Conservation (phyloP, 2,888 invertebrate species). For the Cerastoderma edule region DNA sequence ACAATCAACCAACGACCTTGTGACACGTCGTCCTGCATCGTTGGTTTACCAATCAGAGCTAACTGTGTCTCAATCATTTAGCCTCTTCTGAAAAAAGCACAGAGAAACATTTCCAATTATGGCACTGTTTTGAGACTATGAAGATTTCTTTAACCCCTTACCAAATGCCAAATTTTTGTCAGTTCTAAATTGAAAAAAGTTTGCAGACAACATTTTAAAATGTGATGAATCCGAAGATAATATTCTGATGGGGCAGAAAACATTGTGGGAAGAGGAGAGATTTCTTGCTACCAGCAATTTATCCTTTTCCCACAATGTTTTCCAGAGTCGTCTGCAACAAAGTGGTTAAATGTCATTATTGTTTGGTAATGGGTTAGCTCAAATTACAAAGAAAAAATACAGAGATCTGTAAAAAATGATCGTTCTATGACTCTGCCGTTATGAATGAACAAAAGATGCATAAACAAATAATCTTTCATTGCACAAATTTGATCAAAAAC, state of each 20-base stretch:
- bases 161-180: background rate
- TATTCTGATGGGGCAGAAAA: background rate
- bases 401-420: background rate
- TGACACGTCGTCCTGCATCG: constrained; percentile 59
- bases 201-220: too few relatives aligned
- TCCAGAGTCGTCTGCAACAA: background rate
- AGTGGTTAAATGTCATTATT: background rate
- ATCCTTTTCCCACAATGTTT: background rate
- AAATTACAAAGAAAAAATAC: background rate
- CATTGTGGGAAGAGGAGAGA: constrained; percentile 7
- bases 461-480: background rate
- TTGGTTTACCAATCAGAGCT: constrained; percentile 30
- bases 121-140: background rate
- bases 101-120: background rate
- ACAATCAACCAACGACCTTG: constrained; percentile 75
- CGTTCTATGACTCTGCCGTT: background rate
- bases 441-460: background rate
- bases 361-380: background rate
- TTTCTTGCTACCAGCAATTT: background rate
- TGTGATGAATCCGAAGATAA: background rate
- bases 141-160: background rate
- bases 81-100: constrained; percentile 45
- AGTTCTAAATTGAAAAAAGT: background rate
- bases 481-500: background rate
- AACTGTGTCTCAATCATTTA: constrained; percentile 68